These are phyloP conservation scores for Salminus brasiliensis DNA, from an alignment of 2,113 vertebrate species.

Conservation along the genomic window DNA sequence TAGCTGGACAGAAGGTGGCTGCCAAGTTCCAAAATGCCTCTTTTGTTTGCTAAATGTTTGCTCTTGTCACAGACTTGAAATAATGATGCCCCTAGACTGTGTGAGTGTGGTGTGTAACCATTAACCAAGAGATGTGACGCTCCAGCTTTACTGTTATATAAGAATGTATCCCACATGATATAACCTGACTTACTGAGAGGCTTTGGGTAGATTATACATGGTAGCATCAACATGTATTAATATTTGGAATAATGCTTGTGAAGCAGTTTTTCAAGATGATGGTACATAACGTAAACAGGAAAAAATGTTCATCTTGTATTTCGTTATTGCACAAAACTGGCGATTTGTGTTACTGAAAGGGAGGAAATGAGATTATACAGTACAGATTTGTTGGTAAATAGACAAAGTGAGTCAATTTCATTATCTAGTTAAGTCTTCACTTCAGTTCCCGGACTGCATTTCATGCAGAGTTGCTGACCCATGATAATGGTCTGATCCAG, in stretches of 20 bases:
- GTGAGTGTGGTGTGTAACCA: not conserved
- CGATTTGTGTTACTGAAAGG: not conserved
- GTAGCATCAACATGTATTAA: not conserved
- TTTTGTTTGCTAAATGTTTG: not conserved
- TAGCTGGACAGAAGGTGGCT: not conserved
- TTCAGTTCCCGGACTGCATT: not conserved
- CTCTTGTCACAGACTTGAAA: not conserved
- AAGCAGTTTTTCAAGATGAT: too few species aligned
- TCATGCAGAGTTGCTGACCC: not conserved
- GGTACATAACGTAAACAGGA: not conserved
- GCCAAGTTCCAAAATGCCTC: not conserved
- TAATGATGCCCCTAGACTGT: not conserved
- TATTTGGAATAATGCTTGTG: not conserved
- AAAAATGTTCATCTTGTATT: not conserved
- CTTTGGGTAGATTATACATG: not conserved
- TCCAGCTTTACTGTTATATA: slow-evolving; percentile 33
- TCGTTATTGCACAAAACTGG: not conserved
- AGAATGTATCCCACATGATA: slow-evolving; percentile 23
- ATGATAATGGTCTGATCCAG: not conserved
- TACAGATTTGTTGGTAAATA: not conserved
- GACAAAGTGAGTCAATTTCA: slow-evolving; percentile 6
- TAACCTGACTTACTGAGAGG: slow-evolving; percentile 11
- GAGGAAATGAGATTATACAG: slow-evolving; percentile 14
- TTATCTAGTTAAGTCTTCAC: not conserved
- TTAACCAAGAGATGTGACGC: slow-evolving; percentile 15